Base-by-base conservation (phyloP, 1,140 invertebrate genomes). In the Nebria ingens region DNA sequence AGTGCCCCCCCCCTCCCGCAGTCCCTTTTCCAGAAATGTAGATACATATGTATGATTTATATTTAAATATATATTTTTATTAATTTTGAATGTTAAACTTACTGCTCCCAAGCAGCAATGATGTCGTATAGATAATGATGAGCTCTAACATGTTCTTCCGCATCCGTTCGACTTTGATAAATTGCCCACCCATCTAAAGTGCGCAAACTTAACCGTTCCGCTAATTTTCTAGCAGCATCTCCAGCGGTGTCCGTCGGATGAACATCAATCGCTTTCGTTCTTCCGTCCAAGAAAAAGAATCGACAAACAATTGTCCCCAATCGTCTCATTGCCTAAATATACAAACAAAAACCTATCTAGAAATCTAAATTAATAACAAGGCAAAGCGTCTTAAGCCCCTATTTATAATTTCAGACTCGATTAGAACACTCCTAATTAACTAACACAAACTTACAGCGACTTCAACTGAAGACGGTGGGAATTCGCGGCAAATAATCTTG, bases 41-140 rank as follows among this genome's bases (percentile, higher is more conserved):
- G n/a, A n/a, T n/a, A n/a, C n/a, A n/a, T n/a, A n/a, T n/a, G n/a
- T n/a, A n/a, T n/a, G n/a, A 29, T 29, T 29, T 6, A 45, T 6
- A 45, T 45, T 12, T 11, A 56, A 6, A 51, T n/a, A 23, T 21
- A 38, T 52, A 52, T 2, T 21, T 19, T 23, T 9, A 55, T 34
- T 6, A 25, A 53, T 22, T 51, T 19, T 19, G 38, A 51, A 29
- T 13, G n/a, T 17, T 23, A 51, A 54, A 76, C 83, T 80, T 78
- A 89, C 85, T 84, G 79, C 77, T 93, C 91, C 93, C 94, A 97
- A 23, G 87, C 85, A 12, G 92, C 89, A 55, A 97, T 91, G 6
- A 97, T 85, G 69, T 97, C 94, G 65, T 95, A 93, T 0, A 97
- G 72, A 69, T 93, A 97, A 71, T 95, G 88, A 71, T 93, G 91